These are phyloP conservation scores for Drosophila anomelani DNA, from an alignment of 2,888 invertebrate species.

Conservation along the genomic window DNA sequence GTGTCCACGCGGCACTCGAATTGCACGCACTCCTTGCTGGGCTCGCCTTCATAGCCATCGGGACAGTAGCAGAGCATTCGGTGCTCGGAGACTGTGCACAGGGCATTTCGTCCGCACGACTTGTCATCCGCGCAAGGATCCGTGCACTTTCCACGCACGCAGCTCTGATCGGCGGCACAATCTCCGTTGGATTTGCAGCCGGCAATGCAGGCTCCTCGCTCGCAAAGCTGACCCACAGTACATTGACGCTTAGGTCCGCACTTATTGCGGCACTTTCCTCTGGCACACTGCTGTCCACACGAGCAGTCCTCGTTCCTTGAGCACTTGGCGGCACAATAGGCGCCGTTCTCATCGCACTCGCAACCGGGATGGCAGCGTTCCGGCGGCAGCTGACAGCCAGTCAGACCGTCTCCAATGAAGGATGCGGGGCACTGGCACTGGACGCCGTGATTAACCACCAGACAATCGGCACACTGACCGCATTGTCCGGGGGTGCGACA, in stretches of 20 bases:
- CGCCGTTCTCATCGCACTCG: constrained; percentile 91
- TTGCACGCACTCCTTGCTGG: constrained; percentile 89
- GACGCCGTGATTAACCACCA: constrained; percentile 92
- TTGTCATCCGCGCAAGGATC: constrained; percentile 88
- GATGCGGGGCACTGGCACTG: constrained; percentile 94
- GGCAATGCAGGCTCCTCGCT: constrained; percentile 89
- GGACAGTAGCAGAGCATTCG: constrained; percentile 94
- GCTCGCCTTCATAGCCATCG: constrained; percentile 93
- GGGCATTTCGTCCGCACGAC: constrained; percentile 92
- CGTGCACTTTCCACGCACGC: constrained; percentile 89
- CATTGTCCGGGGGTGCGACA: constrained; percentile 90
- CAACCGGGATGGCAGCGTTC: constrained; percentile 91
- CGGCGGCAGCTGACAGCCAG: constrained; percentile 90
- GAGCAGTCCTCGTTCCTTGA: constrained; percentile 88
- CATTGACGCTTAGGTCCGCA: constrained; percentile 89
- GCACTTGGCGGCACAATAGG: constrained; percentile 91
- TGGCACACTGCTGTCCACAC: constrained; percentile 92
- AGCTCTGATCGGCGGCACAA: constrained; percentile 91
- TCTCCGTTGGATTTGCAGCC: constrained; percentile 93
- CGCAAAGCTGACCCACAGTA: constrained; percentile 91
- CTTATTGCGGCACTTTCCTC: constrained; percentile 90
- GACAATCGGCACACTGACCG: constrained; percentile 93
- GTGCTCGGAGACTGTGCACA: constrained; percentile 92
- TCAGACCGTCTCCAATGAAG: constrained; percentile 92
- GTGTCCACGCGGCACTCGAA: constrained; percentile 91